Evolutionary conservation across 2,888 invertebrate species (phyloP), one percentile per base, ranked within the genome.

Genomic region (Atherix ibis): DNA sequence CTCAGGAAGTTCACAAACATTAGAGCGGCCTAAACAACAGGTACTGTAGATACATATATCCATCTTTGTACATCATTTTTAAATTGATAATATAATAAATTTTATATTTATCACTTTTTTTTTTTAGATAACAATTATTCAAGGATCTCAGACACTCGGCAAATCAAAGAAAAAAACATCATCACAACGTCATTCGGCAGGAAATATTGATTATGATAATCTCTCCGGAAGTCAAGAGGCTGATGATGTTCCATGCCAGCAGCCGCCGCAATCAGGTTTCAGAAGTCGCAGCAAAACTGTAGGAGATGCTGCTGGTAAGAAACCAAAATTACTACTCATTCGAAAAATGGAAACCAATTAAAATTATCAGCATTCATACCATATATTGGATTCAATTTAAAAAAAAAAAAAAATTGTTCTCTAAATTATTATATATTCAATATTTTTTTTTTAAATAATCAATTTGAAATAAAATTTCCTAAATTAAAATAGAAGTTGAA

Each of bases 211-310:
- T 62, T 77, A 76, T 46, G 85, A 85, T 50, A 81, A 81, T 53
- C 61, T 78, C 49, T 76, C 79, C 39, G 70, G 79, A 47, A 73
- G 76, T 56, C 76, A 84, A 56, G 82, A 83, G 42, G 70, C 70
- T 10, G 81, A 81, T 33, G 72, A 74, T 43, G 57, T 68, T 55
- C 63, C 66, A 15, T 35, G 35, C 8, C 46, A 32, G 14, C 46
- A 44, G 35, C 50, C 53, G 39, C 50, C 63, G 39, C 52, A 62
- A 39, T 51, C 59, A 45, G 60, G 64, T 31, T 87, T 88, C 62
- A 70, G 88, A 49, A 74, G 77, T 45, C 72, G 91, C 49, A 89
- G 89, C 66, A 88, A 84, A 66, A 91, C 88, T n/a, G 72, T 89
- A 45, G 83, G 87, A 46, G 89, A 91, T 58, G 70, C 77, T 37